Evolutionary conservation across 2,113 vertebrate species (phyloP), one percentile per base, ranked within the genome.

Genomic region (Danionella cerebrum): DNA sequence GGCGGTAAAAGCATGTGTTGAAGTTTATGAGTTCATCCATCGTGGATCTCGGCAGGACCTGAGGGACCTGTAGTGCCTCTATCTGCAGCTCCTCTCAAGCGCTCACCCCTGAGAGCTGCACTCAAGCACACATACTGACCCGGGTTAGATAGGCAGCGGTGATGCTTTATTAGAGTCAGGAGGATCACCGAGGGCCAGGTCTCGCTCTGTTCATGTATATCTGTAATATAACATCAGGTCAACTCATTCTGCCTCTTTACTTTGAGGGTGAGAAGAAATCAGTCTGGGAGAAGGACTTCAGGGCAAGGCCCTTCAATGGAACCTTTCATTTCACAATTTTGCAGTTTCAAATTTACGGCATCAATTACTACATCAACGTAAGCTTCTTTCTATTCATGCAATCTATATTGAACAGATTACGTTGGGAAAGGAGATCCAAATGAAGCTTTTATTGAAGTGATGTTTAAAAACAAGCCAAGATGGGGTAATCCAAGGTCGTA

Each of bases 21-120:
- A 45, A 71, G 54, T 71, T 67, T 75, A 75, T 71, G 68, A 75
- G 63, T 71, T 63, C 39, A 75, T 75, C 50, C 36, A 71, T 75
- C 41, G 63, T 54, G 42, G 50, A 47, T 68, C 67, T 67, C 24
- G 31, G 35, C 11, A 7, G 13, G 68, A 55, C 55, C 35, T 71
- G 55, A 44, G 54, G 53, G 65, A 73, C 57, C 53, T 54, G 71
- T 35, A 69, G 44, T 24, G 19, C 44, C 67, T 29, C 35, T 27
- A 18, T 19, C 36, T 22, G 44, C 44, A 47, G 24, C 69, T 50
- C 31, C 47, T 25, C 55, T 42, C 27, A 12, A 9, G 16, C 44
- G 42, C 31, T 31, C 21, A 29, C 59, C 63, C 29, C 55, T 18
- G 44, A 21, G 42, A 64, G 60, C 55, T 50, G 22, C 3, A 10